Evolutionary conservation across 2,797 vertebrate species (phyloP), one percentile per base, ranked within the genome.

Genomic region (Galago senegalensis): DNA sequence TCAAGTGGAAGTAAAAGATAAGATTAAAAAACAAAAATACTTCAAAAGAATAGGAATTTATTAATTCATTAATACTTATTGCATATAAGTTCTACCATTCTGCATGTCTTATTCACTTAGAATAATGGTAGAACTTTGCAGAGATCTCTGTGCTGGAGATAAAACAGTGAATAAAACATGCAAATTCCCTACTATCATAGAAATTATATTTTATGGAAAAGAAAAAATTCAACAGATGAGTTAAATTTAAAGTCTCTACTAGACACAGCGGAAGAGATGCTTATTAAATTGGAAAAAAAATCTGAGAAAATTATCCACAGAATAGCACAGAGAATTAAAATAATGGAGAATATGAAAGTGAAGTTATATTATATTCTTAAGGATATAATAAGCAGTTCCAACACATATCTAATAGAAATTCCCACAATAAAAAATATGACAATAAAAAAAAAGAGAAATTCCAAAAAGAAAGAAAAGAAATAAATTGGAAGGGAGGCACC

Each of bases 1-100:
- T 60, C 72, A 96, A 81, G 40, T 67, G 21, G 81, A 88, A 72
- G 29, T 53, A 84, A 6, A 29, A 63, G 18, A 72, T 34, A 23
- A 81, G 27, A 46, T n/a, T 46, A 46, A 12, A 49, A 79, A 79
- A 43, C 40, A 16, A 27, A 89, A 85, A 88, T 34, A 67, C 43
- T 72, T 93, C 3, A n/a, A 43, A 95, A 63, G 31, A 70, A 70
- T 49, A 60, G 60, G 27, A 58, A 34, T 79, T 87, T 77, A 29
- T 61, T 88, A 27, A 84, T 49, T 80, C 56, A 58, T 73, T 87
- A 37, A 65, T 92, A 79, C 83, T 72, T 72, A 65, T 67, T 91
- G 58, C 87, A 67, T 3, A 31, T 61, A 89, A 87, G 9, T 63
- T 77, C 43, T 89, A 27, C 13, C 23, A 29, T 18, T 85, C 5